Evolutionary conservation across 2,888 invertebrate species (phyloP).

Genomic region (Hemithea aestivaria): DNA sequence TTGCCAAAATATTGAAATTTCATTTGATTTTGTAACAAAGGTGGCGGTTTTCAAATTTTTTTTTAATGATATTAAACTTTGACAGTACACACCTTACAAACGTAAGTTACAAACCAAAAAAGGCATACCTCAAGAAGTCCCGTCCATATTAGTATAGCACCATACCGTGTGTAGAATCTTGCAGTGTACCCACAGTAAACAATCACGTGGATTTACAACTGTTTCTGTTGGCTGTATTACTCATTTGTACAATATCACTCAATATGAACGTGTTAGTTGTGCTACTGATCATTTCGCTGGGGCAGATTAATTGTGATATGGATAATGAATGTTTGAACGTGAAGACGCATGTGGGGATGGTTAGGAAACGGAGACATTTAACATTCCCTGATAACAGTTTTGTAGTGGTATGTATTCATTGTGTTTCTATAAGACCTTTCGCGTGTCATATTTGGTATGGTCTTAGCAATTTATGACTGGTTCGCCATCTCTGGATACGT

Average conservation of each 20-base stretch:
- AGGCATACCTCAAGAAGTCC: background rate
- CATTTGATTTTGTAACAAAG: too few species aligned
- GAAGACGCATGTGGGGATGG: conserved; percentile 40
- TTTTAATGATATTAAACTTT: too few species aligned
- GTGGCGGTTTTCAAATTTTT: too few species aligned
- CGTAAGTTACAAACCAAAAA: too few species aligned
- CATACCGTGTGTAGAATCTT: background rate
- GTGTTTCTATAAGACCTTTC: too few species aligned
- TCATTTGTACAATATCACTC: too few species aligned
- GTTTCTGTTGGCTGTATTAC: too few species aligned
- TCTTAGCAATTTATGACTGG: too few species aligned
- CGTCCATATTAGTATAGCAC: conserved; percentile 13
- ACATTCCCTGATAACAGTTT: conserved; percentile 56
- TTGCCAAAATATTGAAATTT: too few species aligned
- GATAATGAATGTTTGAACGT: conserved; percentile 53
- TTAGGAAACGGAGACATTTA: conserved; percentile 57
- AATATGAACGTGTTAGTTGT: conserved; percentile 5
- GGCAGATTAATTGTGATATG: conserved; percentile 29
- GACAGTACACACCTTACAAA: too few species aligned
- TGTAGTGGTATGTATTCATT: conserved; percentile 52
- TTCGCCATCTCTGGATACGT: too few species aligned
- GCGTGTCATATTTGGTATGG: too few species aligned
- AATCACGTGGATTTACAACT: conserved; percentile 23
- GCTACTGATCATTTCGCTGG: conserved; percentile 21
- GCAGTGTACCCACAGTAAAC: conserved; percentile 18